Evolutionary conservation across 2,113 vertebrate species (phyloP).

Genomic region (Nothobranchius furzeri): DNA sequence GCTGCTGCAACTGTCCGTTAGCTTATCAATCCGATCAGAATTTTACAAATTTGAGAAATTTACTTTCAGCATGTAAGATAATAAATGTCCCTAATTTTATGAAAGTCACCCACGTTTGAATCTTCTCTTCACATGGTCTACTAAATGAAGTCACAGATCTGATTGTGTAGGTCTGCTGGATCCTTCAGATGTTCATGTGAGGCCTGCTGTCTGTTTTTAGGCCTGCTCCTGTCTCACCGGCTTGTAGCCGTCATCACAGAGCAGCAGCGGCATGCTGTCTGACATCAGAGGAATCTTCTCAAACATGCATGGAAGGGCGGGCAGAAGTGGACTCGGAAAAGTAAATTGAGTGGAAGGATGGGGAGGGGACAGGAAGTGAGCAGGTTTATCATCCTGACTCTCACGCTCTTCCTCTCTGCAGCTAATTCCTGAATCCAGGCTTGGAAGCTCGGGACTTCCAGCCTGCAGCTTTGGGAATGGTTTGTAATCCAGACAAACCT

Average conservation of each 20-base stretch:
- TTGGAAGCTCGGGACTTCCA: constrained; percentile 27
- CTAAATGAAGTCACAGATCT: too few relatives aligned
- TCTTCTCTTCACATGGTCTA: too few relatives aligned
- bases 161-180: too few relatives aligned
- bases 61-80: too few relatives aligned
- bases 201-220: not conserved
- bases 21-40: too few relatives aligned
- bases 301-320: not conserved
- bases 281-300: not conserved
- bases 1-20: too few relatives aligned
- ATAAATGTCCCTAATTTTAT: too few relatives aligned
- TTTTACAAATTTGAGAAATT: too few relatives aligned
- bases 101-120: too few relatives aligned
- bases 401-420: constrained; percentile 25
- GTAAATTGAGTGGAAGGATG: not conserved
- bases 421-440: constrained; percentile 56
- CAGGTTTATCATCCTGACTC: constrained; percentile 8
- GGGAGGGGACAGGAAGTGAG: constrained; percentile 5
- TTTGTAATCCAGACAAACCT: constrained; percentile 53
- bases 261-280: not conserved
- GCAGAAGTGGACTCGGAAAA: not conserved
- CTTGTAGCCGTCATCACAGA: too few relatives aligned
- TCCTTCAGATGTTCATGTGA: not conserved
- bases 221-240: too few relatives aligned
- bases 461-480: constrained; percentile 22